Evolutionary conservation across 2,113 vertebrate species (phyloP).

Genomic region (Ptilonorhynchus violaceus): DNA sequence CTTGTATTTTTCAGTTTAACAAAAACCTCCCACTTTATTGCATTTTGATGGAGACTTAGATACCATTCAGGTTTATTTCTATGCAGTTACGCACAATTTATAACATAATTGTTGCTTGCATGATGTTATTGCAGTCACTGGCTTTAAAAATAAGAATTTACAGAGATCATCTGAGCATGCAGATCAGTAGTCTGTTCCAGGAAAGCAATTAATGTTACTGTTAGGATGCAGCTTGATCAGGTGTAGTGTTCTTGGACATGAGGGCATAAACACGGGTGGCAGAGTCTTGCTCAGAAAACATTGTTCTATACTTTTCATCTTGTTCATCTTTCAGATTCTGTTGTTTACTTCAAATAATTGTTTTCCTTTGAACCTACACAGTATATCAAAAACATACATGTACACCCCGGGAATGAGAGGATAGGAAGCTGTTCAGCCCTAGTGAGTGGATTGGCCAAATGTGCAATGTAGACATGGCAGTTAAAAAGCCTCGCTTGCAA

Average conservation of each 20-base stretch:
- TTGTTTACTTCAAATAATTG: background rate
- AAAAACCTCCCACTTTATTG: background rate
- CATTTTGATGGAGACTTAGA: background rate
- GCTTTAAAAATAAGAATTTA: conserved; percentile 13
- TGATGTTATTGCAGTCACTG: background rate
- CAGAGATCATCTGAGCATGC: background rate
- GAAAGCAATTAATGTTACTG: background rate
- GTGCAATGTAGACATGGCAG: background rate
- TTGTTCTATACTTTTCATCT: background rate
- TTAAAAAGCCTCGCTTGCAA: background rate
- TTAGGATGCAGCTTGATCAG: background rate
- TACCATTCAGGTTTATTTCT: background rate
- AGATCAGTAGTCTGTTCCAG: background rate
- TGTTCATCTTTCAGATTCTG: background rate
- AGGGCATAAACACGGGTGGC: background rate
- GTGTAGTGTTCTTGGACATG: background rate
- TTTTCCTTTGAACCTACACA: background rate
- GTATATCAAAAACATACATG: background rate
- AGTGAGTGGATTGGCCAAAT: background rate
- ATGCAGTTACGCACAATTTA: background rate
- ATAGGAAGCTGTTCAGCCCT: background rate
- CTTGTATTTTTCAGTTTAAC: background rate
- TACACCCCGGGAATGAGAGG: background rate
- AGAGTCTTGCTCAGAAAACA: background rate
- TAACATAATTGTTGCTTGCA: background rate